Base-by-base conservation (phyloP, 2,113 vertebrate genomes). In the Thymallus thymallus region DNA sequence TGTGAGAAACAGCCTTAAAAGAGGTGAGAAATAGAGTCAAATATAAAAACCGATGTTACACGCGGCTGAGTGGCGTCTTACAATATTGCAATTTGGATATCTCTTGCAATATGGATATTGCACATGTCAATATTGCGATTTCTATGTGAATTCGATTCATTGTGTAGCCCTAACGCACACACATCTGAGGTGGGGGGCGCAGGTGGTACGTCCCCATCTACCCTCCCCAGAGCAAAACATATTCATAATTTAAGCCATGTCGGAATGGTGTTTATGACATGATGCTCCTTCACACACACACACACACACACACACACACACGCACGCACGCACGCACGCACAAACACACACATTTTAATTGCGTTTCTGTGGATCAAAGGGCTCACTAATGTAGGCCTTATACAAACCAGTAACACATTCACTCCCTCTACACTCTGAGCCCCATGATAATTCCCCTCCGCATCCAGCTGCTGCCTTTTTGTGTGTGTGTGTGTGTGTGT, bases 301-400 rank as follows among this genome's bases (percentile, higher is more conserved):
- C n/a, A n/a, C n/a, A n/a, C n/a, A n/a, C n/a, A n/a, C n/a, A n/a
- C n/a, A n/a, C n/a, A n/a, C n/a, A n/a, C n/a, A n/a, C n/a, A n/a
- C n/a, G n/a, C n/a, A n/a, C n/a, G n/a, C n/a, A n/a, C n/a, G n/a
- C n/a, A n/a, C n/a, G n/a, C n/a, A n/a, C n/a, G n/a, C n/a, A n/a
- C n/a, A n/a, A n/a, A n/a, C n/a, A n/a, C n/a, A n/a, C n/a, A n/a
- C n/a, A 4, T 74, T 81, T 69, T 82, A 85, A 86, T 82, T 82
- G 79, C 48, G 72, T 80, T 77, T 76, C 77, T 71, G 67, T 26
- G 69, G 81, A 86, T 84, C 84, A 86, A 86, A 88, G 81, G 70
- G 51, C 35, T 74, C 74, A 51, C 69, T 32, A 46, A 73, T 70
- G 69, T 48, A 58, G 60, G 65, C 18, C 41, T 26, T 69, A 61